Evolutionary conservation across 2,113 vertebrate genomes (phyloP).

Genomic region (Brachirus orientalis): DNA sequence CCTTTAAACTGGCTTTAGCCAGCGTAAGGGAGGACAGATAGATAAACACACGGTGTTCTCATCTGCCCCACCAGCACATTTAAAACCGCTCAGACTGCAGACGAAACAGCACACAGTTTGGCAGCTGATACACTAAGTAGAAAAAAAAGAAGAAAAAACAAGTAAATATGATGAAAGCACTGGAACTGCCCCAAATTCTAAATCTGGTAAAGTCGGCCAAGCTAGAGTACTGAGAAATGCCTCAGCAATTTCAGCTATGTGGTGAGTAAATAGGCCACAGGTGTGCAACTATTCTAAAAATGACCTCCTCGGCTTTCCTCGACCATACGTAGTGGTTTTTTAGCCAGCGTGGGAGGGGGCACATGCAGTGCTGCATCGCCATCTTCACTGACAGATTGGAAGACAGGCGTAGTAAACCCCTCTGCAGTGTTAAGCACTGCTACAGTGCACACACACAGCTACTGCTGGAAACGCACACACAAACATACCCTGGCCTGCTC

Average conservation of each 20-base stretch:
- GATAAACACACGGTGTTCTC: conserved; percentile 1
- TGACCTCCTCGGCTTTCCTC: background rate
- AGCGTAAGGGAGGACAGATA: conserved; percentile 3
- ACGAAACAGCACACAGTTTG: conserved; percentile 43
- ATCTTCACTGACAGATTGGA: conserved; percentile 78
- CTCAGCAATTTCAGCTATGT: conserved; percentile 40
- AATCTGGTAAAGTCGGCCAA: conserved; percentile 37
- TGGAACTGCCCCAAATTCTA: conserved; percentile 50
- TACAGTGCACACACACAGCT: conserved; percentile 29
- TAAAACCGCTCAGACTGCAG: conserved; percentile 34
- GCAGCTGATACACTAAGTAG: conserved; percentile 37
- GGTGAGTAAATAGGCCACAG: conserved; percentile 46
- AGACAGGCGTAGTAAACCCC: conserved; percentile 29
- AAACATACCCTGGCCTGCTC: conserved; percentile 27
- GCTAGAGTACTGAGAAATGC: conserved; percentile 16
- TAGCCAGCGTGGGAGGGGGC: background rate
- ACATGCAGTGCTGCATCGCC: conserved; percentile 49
- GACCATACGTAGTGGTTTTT: conserved; percentile 27
- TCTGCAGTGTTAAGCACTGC: conserved; percentile 52
- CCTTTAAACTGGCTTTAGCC: conserved; percentile 35
- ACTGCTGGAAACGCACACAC: conserved; percentile 9
- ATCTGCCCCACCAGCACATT: conserved; percentile 18
- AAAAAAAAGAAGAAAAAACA: conserved; percentile 4
- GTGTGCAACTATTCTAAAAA: conserved; percentile 40
- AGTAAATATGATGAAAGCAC: conserved; percentile 41